Conservation (phyloP, 2,797 vertebrate species). For the Hyperoplus immaculatus region DNA sequence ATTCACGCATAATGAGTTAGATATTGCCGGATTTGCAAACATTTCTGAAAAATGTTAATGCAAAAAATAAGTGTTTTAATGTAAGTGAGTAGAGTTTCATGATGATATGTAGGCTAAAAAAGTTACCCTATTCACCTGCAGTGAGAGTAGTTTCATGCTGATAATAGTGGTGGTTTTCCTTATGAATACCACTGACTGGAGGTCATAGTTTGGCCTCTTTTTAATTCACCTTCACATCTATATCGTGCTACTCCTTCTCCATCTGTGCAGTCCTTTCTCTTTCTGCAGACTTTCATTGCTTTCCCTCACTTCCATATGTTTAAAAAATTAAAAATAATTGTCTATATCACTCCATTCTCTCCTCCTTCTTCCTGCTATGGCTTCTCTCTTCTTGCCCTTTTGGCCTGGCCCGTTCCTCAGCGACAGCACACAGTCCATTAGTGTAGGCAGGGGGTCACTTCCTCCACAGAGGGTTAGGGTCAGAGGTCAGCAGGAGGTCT, state of each 20-base stretch:
- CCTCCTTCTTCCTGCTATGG: slow-evolving; percentile 52
- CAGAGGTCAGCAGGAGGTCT: slow-evolving; percentile 70
- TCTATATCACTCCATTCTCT: background rate
- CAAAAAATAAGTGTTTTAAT: no score
- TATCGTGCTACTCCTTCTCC: slow-evolving; percentile 1
- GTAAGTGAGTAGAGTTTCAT: no score
- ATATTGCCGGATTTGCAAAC: no score
- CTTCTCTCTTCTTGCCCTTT: slow-evolving; percentile 64
- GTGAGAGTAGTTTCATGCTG: slow-evolving; percentile 8
- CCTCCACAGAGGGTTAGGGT: slow-evolving; percentile 64
- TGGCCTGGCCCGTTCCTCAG: slow-evolving; percentile 42
- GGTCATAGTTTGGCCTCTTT: slow-evolving; percentile 45
- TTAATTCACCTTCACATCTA: slow-evolving; percentile 50
- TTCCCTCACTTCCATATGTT: slow-evolving; percentile 34
- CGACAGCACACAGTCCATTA: slow-evolving; percentile 64
- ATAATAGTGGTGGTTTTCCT: slow-evolving; percentile 17
- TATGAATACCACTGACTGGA: slow-evolving; percentile 36
- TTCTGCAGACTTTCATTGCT: slow-evolving; percentile 54
- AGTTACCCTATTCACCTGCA: no score
- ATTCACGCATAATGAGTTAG: no score
- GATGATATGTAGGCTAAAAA: no score
- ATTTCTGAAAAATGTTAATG: no score
- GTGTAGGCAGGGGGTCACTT: slow-evolving; percentile 56
- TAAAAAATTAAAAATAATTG: background rate
- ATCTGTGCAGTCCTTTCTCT: slow-evolving; percentile 6